Evolutionary conservation across 1,140 invertebrate genomes (phyloP).

Genomic region (Cyclina sinensis): DNA sequence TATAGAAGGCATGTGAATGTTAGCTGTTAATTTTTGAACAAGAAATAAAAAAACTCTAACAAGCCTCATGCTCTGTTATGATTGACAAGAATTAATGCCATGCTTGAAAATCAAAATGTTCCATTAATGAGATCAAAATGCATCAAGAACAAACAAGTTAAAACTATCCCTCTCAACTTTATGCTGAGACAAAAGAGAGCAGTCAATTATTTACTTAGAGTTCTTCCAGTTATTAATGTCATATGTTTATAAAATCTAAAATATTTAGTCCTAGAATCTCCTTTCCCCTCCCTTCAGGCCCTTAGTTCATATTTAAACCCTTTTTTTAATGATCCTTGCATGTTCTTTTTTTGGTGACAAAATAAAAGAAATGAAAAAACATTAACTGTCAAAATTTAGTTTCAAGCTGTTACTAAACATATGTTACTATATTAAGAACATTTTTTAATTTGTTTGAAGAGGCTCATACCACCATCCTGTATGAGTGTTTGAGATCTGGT

Average conservation of each 20-base stretch:
- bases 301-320: too few relatives aligned
- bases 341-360: neutral
- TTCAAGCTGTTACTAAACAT: constrained; percentile 32
- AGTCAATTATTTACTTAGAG: too few relatives aligned
- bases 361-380: constrained; percentile 3
- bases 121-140: neutral
- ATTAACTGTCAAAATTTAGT: constrained; percentile 17
- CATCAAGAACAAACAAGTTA: neutral
- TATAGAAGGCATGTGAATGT: too few relatives aligned
- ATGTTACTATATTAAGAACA: constrained; percentile 54
- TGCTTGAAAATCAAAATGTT: neutral
- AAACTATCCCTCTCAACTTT: too few relatives aligned
- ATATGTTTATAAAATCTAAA: too few relatives aligned
- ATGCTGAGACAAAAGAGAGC: too few relatives aligned
- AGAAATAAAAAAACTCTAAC: neutral
- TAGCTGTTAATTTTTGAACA: neutral
- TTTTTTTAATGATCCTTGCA: too few relatives aligned
- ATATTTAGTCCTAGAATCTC: too few relatives aligned
- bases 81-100: neutral
- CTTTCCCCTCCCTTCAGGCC: too few relatives aligned
- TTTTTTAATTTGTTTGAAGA: neutral
- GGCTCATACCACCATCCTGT: constrained; percentile 54
- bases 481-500: constrained; percentile 45
- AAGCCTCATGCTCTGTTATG: neutral
- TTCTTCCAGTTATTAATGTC: too few relatives aligned